Conservation (phyloP, 2,113 vertebrate species). For the Paedocypris sp. region DNA sequence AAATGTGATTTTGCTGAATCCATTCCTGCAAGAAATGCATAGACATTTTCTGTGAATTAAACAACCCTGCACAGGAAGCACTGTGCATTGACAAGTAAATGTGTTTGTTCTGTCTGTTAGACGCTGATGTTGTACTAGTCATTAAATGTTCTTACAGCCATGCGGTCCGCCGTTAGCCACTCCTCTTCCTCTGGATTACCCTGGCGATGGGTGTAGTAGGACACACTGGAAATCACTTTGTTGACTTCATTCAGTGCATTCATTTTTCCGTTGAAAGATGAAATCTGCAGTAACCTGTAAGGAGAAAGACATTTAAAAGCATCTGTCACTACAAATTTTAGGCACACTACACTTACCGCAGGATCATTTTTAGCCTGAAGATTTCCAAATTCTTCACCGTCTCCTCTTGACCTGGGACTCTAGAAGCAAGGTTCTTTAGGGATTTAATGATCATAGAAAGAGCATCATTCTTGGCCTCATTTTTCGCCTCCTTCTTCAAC, state of each 20-base stretch:
- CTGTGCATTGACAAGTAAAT: not conserved
- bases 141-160: conserved; percentile 73
- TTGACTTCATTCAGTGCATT: conserved; percentile 99
- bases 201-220: conserved; percentile 94
- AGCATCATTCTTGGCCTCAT: conserved; percentile 99
- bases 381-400: conserved; percentile 99
- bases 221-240: conserved; percentile 97
- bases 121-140: not conserved
- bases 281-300: conserved; percentile 95
- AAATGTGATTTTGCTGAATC: conserved; percentile 97
- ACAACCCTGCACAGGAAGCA: not conserved
- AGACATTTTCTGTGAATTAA: not conserved
- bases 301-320: not conserved
- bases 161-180: conserved; percentile 95
- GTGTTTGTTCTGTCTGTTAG: not conserved
- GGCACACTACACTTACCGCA: conserved; percentile 96
- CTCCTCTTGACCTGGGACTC: conserved; percentile 96
- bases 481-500: conserved; percentile 98
- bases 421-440: conserved; percentile 93
- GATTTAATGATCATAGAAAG: conserved; percentile 99
- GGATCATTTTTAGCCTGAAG: conserved; percentile 99
- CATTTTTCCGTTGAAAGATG: conserved; percentile 99
- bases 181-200: conserved; percentile 94
- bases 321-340: not conserved
- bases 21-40: conserved; percentile 69